Evolutionary conservation across 2,797 vertebrate species (phyloP), one percentile per base, ranked within the genome.

Genomic region (Epinephelus malabaricus): DNA sequence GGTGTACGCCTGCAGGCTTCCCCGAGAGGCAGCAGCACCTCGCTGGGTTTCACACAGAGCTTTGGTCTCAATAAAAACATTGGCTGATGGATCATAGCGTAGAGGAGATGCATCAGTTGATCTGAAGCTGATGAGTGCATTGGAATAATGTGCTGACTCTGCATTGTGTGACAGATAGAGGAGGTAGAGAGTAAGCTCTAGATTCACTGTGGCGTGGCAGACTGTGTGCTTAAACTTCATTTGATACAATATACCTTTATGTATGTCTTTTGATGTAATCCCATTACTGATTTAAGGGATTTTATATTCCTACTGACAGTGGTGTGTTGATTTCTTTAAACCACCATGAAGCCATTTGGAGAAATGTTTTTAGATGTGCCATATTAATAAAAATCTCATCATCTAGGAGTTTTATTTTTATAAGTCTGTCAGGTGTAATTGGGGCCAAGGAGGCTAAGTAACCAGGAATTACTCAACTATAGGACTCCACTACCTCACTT

Each of bases 1-100:
- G 84, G 85, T 89, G 88, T 23, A 61, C 1, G 21, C 53, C 81
- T 76, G 77, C 79, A 76, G 86, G 85, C 79, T 23, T 72, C 49
- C 59, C 78, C 5, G 8, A 55, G 70, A 77, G 77, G 59, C 61
- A 40, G 34, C 47, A 54, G 43, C 65, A 59, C 43, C 77, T 73
- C 59, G 27, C 40, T 23, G 18, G 40, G 58, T 68, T 58, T 49
- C 66, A 69, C 19, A 50, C 66, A 71, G 62, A 81, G 69, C 59
- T 65, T 45, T 23, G 40, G 46, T 17, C 30, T 59, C 49, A 55
- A 49, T 75, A n/a, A 64, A 87, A 83, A 54, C 56, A 73, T 2
- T 47, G 74, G 73, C 72, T 67, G 3, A 13, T 13, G 50, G 62
- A 76, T 68, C 60, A 38, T 2, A 50, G 19, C 5, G 18, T 2